Percentiles rank a stretch among this genome's conserved stretches.
Conservation (phyloP, 1,140 invertebrate species). For the Chrysoperla carnea region DNA sequence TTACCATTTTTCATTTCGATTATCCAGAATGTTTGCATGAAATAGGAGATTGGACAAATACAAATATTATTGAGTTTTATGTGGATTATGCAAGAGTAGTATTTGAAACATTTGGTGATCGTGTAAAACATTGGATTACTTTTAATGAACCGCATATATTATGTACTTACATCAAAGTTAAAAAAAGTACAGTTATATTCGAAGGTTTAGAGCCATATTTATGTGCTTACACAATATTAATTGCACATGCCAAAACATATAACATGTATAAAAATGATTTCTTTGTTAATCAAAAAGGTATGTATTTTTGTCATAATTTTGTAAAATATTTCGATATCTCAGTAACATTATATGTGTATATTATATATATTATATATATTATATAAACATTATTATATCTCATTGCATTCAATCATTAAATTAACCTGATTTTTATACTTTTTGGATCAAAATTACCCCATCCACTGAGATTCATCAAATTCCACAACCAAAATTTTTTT, state of each 20-base stretch:
- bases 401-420: too few species aligned
- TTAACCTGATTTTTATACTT: too few species aligned
- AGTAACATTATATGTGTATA: too few species aligned
- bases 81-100: conserved; percentile 38
- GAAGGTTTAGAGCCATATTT: conserved; percentile 38
- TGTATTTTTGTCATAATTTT: too few species aligned
- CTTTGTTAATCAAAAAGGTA: conserved; percentile 36
- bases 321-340: too few species aligned
- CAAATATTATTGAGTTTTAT: conserved; percentile 34
- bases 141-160: conserved; percentile 54
- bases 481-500: too few species aligned
- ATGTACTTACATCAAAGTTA: conserved; percentile 36
- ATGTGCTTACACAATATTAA: conserved; percentile 39
- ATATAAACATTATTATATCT: too few species aligned
- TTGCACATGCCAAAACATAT: conserved; percentile 41
- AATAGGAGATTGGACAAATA: conserved; percentile 42
- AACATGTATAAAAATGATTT: conserved; percentile 42
- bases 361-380: too few species aligned
- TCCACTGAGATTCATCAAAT: too few species aligned
- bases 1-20: conserved; percentile 51
- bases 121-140: conserved; percentile 46
- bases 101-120: conserved; percentile 36
- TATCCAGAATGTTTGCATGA: conserved; percentile 42
- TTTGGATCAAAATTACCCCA: too few species aligned
- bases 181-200: conserved; percentile 30